A percentile compares a stretch with the other conserved stretches of the same genome.
Evolutionary conservation across 2,797 vertebrate genomes (phyloP).

Genomic region (Hafferia zeledoni): DNA sequence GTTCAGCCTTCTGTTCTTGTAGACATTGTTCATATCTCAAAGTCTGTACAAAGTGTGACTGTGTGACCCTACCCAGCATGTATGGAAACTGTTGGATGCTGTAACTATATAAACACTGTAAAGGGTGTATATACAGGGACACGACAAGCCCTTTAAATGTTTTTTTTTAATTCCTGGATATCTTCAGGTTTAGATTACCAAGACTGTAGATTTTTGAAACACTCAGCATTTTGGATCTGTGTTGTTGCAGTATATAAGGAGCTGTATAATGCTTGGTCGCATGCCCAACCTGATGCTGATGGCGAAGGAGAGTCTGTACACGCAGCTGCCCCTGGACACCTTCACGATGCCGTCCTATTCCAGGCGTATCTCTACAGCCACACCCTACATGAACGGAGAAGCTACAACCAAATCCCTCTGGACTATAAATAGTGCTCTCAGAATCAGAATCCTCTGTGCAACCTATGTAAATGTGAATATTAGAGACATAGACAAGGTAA

Average conservation of each 20-base stretch:
- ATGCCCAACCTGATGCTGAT: slow-evolving; percentile 98
- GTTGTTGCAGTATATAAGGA: slow-evolving; percentile 90
- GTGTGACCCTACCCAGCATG: not conserved
- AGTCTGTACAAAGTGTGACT: not conserved
- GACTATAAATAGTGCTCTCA: slow-evolving; percentile 91
- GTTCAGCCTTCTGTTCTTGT: not conserved
- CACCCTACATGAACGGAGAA: slow-evolving; percentile 96
- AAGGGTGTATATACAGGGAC: not conserved
- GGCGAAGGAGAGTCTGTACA: slow-evolving; percentile 96
- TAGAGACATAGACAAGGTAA: slow-evolving; percentile 96
- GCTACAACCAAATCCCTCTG: slow-evolving; percentile 92
- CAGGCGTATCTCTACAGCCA: slow-evolving; percentile 93
- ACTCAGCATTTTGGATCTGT: not conserved
- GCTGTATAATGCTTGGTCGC: slow-evolving; percentile 95
- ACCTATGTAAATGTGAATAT: slow-evolving; percentile 99
- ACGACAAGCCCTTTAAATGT: not conserved
- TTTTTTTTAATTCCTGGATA: not conserved
- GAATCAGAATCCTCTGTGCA: slow-evolving; percentile 94
- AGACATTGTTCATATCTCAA: not conserved
- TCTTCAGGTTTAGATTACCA: not conserved
- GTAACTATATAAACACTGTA: not conserved
- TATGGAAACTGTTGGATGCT: not conserved
- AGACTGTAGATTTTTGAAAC: not conserved
- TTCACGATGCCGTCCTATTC: slow-evolving; percentile 96
- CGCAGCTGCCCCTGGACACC: slow-evolving; percentile 90